Evolutionary conservation across 2,113 vertebrate species (phyloP).

Genomic region (Phrynosoma blainvillii): DNA sequence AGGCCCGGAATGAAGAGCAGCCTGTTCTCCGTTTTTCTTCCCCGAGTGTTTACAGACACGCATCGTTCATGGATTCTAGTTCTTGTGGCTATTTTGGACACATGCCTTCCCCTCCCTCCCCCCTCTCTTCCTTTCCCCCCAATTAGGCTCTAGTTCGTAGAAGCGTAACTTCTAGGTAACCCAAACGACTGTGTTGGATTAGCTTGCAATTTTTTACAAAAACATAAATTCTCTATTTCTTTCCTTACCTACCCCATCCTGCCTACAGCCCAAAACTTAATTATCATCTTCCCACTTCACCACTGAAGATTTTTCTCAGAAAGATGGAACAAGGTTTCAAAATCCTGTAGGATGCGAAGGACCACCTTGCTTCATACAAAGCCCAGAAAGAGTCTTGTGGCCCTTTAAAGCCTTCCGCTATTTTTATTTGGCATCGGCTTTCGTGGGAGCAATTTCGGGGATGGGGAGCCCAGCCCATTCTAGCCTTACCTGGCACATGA

Average conservation of each 20-base stretch:
- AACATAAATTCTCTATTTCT: conserved; percentile 43
- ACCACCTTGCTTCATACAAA: no score
- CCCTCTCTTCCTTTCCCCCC: conserved; percentile 52
- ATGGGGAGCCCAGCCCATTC: no score
- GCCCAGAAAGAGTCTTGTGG: no score
- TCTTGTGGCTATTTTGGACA: conserved; percentile 67
- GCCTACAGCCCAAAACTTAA: conserved; percentile 57
- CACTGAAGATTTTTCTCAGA: background rate
- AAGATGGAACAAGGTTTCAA: background rate
- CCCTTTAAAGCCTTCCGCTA: no score
- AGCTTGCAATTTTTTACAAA: conserved; percentile 49
- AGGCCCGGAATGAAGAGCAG: background rate
- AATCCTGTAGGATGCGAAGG: no score
- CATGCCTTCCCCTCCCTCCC: conserved; percentile 58
- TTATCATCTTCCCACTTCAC: background rate
- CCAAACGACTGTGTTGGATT: conserved; percentile 69
- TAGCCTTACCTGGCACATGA: no score
- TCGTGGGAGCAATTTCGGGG: no score
- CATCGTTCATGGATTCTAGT: conserved; percentile 68
- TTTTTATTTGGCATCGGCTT: no score
- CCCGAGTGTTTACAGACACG: background rate
- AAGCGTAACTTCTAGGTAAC: conserved; percentile 68
- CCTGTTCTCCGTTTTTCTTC: conserved; percentile 52
- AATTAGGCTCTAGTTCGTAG: conserved; percentile 63
- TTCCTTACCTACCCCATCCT: conserved; percentile 43